Conservation (phyloP, 2,797 vertebrate genomes). For the Macrochelys suwanniensis region DNA sequence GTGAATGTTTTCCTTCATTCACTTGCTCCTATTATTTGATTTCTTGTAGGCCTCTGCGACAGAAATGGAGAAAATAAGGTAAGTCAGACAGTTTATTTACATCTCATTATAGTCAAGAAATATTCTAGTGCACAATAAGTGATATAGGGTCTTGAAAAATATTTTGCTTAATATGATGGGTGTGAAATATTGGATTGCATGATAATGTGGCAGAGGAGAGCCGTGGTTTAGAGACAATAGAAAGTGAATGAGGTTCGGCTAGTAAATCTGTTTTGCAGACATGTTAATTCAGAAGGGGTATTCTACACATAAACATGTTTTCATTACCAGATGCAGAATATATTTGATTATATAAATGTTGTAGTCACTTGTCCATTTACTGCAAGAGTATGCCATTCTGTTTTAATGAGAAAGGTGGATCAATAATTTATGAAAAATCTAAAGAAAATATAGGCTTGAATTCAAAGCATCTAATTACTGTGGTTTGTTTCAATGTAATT, state of each 20-base stretch:
- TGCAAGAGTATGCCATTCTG: slow-evolving; percentile 62
- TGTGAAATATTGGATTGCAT: slow-evolving; percentile 40
- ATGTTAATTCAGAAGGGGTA: slow-evolving; percentile 53
- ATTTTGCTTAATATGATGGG: slow-evolving; percentile 23
- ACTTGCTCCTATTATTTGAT: slow-evolving; percentile 85
- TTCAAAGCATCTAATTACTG: slow-evolving; percentile 73
- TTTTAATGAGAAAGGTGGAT: slow-evolving; percentile 68
- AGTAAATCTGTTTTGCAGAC: slow-evolving; percentile 42
- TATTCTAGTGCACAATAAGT: slow-evolving; percentile 50
- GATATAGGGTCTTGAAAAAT: slow-evolving; percentile 47
- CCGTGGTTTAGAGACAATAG: slow-evolving; percentile 61
- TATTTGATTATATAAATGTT: slow-evolving; percentile 70
- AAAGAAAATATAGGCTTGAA: slow-evolving; percentile 71
- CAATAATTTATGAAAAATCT: slow-evolving; percentile 72
- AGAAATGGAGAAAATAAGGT: slow-evolving; percentile 94
- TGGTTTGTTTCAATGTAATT: slow-evolving; percentile 66
- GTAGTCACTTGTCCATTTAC: slow-evolving; percentile 66
- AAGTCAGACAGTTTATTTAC: slow-evolving; percentile 83
- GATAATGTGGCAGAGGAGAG: slow-evolving; percentile 43
- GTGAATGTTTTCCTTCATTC: slow-evolving; percentile 78
- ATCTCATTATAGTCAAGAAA: slow-evolving; percentile 43
- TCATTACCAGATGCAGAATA: slow-evolving; percentile 41
- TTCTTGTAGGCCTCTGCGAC: slow-evolving; percentile 92
- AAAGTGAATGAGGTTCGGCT: slow-evolving; percentile 47
- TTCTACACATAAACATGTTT: slow-evolving; percentile 53